A percentile compares a stretch with the other conserved stretches of the same genome.
These are phyloP conservation scores for Panulirus ornatus DNA, from an alignment of 1,140 invertebrate species.

Conservation along the genomic window DNA sequence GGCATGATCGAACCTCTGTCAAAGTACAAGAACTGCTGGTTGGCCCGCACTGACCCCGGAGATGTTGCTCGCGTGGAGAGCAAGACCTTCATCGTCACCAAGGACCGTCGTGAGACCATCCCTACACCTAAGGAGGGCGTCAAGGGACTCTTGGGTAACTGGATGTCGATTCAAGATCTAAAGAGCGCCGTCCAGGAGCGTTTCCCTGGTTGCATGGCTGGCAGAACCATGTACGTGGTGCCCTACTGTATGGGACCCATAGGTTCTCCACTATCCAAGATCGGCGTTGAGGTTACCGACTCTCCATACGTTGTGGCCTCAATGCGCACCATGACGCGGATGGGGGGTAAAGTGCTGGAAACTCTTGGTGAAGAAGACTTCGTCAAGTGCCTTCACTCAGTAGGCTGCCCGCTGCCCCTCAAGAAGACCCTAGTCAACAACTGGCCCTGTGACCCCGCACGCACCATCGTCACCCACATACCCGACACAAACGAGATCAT, in stretches of 20 bases:
- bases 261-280: constrained; percentile 96
- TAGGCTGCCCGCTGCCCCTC: constrained; percentile 85
- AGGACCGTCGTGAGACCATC: constrained; percentile 88
- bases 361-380: constrained; percentile 83
- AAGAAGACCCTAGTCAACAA: constrained; percentile 82
- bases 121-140: constrained; percentile 86
- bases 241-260: constrained; percentile 99
- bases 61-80: constrained; percentile 99
- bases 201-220: constrained; percentile 96
- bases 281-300: constrained; percentile 97
- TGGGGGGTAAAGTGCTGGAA: constrained; percentile 88
- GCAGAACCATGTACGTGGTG: constrained; percentile 98
- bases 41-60: constrained; percentile 95
- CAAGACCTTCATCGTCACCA: constrained; percentile 93
- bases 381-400: constrained; percentile 92
- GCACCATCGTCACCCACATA: constrained; percentile 92
- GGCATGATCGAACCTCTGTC: constrained; percentile 88
- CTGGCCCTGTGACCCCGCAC: constrained; percentile 98
- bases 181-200: constrained; percentile 89
- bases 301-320: constrained; percentile 98
- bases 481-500: constrained; percentile 79
- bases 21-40: constrained; percentile 97
- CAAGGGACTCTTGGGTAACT: constrained; percentile 92
- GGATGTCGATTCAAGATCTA: constrained; percentile 93
- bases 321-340: constrained; percentile 99